Evolutionary conservation across 2,113 vertebrate genomes (phyloP), one percentile per base, ranked within the genome.

Genomic region (Forbesichthys papilliferus): DNA sequence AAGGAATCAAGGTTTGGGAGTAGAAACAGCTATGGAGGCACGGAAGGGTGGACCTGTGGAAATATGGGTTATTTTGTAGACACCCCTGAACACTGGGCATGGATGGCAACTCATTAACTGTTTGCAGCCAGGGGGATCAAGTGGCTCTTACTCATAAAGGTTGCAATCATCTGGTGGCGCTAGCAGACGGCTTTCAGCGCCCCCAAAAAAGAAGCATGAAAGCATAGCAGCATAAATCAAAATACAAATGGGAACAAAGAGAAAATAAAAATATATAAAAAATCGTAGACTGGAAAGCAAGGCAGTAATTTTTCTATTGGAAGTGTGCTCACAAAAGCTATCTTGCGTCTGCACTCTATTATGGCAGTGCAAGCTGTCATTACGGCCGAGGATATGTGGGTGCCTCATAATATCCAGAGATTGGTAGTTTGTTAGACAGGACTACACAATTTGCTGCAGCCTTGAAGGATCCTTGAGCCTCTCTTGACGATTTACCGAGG

Each of bases 381-480:
- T 89, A 89, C 13, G 80, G 87, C 75, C 74, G 78, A 74, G 69
- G 87, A 83, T 86, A 88, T 88, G 89, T 82, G 64, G 89, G 89
- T 84, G 88, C 75, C 88, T 91, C 87, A 91, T 92, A 89, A 90
- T 92, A 93, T 90, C 87, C 78, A 84, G 88, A 89, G 91, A 92
- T 92, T 91, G 82, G 88, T 83, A 92, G 92, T 93, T 92, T 88
- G 90, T 91, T 90, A 92, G 91, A 92, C 90, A 91, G 69, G 90
- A 88, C 89, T 90, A 69, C 93, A 89, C 93, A 87, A 90, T 91
- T 92, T 90, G 91, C 92, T 87, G 88, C 88, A 80, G 66, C 86
- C 75, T 73, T 89, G 86, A 88, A 91, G 92, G 81, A 89, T 89
- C 91, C 92, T 90, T 88, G 91, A 91, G 86, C 68, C 84, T 89